These are phyloP conservation scores for Catharus minimus DNA, from an alignment of 2,113 vertebrate species.

Conservation along the genomic window DNA sequence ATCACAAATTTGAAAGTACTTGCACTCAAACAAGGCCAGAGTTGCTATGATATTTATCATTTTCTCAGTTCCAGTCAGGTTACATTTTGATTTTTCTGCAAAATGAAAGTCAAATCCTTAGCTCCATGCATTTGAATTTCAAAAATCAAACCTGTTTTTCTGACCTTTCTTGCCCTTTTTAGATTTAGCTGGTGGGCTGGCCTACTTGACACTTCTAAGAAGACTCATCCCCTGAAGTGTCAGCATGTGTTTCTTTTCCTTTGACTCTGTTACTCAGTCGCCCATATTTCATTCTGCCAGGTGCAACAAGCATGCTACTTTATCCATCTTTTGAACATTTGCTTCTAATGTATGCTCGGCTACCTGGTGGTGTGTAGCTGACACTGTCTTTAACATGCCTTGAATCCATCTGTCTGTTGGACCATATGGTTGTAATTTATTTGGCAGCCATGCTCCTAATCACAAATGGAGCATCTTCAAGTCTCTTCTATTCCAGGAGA, in stretches of 20 bases:
- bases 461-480: constrained; percentile 47
- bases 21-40: not conserved
- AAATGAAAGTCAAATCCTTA: not conserved
- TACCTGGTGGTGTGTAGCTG: constrained; percentile 64
- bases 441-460: constrained; percentile 55
- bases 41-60: not conserved
- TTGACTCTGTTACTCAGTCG: not conserved
- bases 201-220: not conserved
- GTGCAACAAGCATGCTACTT: constrained; percentile 42
- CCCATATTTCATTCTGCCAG: constrained; percentile 26
- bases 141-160: not conserved
- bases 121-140: not conserved
- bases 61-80: not conserved
- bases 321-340: constrained; percentile 61
- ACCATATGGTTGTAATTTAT: constrained; percentile 61
- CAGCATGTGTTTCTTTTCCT: not conserved
- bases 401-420: constrained; percentile 63
- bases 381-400: constrained; percentile 60
- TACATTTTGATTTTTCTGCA: not conserved
- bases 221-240: not conserved
- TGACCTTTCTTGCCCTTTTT: not conserved
- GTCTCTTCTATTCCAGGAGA: constrained; percentile 17
- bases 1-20: not conserved
- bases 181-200: not conserved
- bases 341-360: constrained; percentile 21